A percentile compares a stretch with the other conserved stretches of the same genome.
Evolutionary conservation across 2,888 invertebrate genomes (phyloP).

Genomic region (Phytoseiulus persimilis): DNA sequence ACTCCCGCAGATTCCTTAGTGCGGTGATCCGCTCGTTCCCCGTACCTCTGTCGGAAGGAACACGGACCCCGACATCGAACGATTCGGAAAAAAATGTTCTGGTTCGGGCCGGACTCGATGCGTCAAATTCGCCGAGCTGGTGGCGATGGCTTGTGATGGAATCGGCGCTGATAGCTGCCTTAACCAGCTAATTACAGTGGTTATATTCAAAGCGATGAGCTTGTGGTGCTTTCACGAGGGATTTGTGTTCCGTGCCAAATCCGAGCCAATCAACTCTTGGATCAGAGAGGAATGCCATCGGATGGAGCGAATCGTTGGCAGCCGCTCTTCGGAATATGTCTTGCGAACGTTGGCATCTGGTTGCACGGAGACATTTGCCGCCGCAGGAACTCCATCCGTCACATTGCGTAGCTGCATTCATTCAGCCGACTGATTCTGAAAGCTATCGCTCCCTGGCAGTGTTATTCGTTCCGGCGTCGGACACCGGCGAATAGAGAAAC

Average conservation of each 20-base stretch:
- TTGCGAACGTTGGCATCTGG: not conserved
- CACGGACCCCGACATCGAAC: too few relatives aligned
- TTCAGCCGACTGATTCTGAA: not conserved
- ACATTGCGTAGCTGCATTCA: not conserved
- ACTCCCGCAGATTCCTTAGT: not conserved
- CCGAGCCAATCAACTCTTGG: not conserved
- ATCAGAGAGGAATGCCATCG: not conserved
- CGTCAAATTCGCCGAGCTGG: too few relatives aligned
- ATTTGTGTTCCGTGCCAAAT: not conserved
- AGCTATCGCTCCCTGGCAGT: too few relatives aligned
- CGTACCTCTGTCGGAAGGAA: too few relatives aligned
- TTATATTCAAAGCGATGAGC: not conserved
- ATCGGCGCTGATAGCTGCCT: not conserved
- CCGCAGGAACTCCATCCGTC: not conserved
- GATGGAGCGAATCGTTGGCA: not conserved
- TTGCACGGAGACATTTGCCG: not conserved
- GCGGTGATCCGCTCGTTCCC: not conserved
- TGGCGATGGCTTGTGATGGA: too few relatives aligned
- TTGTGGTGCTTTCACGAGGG: not conserved
- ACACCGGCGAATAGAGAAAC: too few relatives aligned
- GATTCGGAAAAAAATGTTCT: too few relatives aligned
- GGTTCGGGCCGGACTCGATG: too few relatives aligned
- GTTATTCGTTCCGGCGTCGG: too few relatives aligned
- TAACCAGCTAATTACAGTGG: too few relatives aligned
- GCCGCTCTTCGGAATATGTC: not conserved